Evolutionary conservation across 2,888 invertebrate species (phyloP).

Genomic region (Alloplasta piceator): DNA sequence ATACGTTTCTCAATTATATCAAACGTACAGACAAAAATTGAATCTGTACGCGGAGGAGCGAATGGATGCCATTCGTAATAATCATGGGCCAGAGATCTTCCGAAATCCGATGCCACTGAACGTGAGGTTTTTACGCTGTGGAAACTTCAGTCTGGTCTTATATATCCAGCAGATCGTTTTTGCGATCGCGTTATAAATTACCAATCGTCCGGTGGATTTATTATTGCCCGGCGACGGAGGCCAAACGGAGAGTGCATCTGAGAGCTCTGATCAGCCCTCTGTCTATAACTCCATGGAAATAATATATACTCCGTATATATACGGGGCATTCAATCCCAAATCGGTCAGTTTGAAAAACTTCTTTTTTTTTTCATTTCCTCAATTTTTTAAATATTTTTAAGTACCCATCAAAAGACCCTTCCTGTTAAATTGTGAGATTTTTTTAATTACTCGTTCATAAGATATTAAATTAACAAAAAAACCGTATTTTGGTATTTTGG

Average conservation of each 20-base stretch:
- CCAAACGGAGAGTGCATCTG: conserved; percentile 78
- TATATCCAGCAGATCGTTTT: conserved; percentile 72
- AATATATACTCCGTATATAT: no score
- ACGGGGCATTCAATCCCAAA: no score
- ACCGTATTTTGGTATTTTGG: no score
- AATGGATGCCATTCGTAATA: conserved; percentile 79
- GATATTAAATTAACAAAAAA: no score
- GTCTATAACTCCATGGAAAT: conserved; percentile 50
- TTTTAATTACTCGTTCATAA: no score
- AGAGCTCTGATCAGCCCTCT: conserved; percentile 78
- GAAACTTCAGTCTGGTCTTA: conserved; percentile 37
- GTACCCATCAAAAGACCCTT: no score
- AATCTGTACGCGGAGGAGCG: conserved; percentile 68
- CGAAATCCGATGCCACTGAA: conserved; percentile 67
- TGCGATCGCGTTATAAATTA: conserved; percentile 81
- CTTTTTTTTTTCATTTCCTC: no score
- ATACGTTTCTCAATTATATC: no score
- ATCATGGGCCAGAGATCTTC: conserved; percentile 72
- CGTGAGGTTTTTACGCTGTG: conserved; percentile 19
- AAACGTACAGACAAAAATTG: no score
- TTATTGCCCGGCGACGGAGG: conserved; percentile 77
- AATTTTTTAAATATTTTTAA: no score
- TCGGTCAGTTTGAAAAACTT: no score
- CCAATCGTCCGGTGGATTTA: conserved; percentile 80
- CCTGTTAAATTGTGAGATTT: no score